Percentiles rank a stretch among this genome's conserved stretches.
Conservation (phyloP, 2,888 invertebrate genomes). For the Amphipyra tragopoginis region DNA sequence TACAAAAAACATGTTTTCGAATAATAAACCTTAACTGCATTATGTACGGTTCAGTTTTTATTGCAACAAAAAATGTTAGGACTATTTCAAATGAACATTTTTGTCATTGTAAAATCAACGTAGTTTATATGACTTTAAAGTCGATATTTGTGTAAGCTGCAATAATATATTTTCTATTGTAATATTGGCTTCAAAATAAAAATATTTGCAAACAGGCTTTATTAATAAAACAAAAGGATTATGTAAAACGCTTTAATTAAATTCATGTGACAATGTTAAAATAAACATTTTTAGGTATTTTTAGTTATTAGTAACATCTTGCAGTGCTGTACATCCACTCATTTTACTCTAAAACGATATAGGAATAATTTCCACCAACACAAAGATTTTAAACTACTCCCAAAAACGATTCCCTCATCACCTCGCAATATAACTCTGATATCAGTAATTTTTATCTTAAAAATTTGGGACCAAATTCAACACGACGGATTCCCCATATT, state of each 20-base stretch:
- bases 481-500: conserved; percentile 37
- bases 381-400: conserved; percentile 37
- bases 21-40: too few relatives aligned
- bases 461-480: conserved; percentile 39
- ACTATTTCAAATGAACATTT: too few relatives aligned
- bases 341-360: conserved; percentile 44
- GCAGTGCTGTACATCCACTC: conserved; percentile 62
- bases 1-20: too few relatives aligned
- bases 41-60: too few relatives aligned
- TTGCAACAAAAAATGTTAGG: too few relatives aligned
- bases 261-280: conserved; percentile 78
- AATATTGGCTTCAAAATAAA: not conserved
- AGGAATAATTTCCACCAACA: conserved; percentile 47
- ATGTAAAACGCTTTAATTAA: conserved; percentile 77
- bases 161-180: too few relatives aligned
- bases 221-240: conserved; percentile 49
- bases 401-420: conserved; percentile 20
- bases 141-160: too few relatives aligned
- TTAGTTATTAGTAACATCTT: conserved; percentile 70
- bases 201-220: too few relatives aligned
- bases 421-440: conserved; percentile 37
- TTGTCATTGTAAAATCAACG: too few relatives aligned
- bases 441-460: conserved; percentile 22
- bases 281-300: conserved; percentile 68
- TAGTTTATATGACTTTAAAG: too few relatives aligned